These are phyloP conservation scores for Poecilia velifera DNA, from an alignment of 2,797 vertebrate species.

Conservation along the genomic window DNA sequence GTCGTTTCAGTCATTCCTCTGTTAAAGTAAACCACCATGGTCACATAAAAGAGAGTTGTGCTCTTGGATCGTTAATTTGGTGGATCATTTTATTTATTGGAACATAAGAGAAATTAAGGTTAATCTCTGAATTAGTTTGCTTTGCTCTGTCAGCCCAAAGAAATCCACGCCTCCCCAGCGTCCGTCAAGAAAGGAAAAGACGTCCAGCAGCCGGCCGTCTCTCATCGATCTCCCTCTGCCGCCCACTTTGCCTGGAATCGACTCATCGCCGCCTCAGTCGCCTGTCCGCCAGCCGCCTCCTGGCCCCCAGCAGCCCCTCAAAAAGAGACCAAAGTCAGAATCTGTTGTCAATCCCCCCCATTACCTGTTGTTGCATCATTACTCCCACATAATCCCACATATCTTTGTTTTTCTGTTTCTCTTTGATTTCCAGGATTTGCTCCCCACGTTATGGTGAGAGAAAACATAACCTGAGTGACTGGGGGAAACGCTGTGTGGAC, in stretches of 20 bases:
- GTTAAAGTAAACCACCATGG: background rate
- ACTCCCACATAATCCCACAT: background rate
- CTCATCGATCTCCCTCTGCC: slow-evolving; percentile 95
- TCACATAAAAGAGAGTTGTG: background rate
- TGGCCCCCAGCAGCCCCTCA: slow-evolving; percentile 87
- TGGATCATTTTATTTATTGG: background rate
- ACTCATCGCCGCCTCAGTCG: slow-evolving; percentile 92
- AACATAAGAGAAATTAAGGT: background rate
- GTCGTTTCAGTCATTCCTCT: background rate
- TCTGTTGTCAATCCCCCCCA: background rate
- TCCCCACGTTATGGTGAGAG: slow-evolving; percentile 96
- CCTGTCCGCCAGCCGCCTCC: slow-evolving; percentile 87
- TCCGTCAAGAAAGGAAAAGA: slow-evolving; percentile 88
- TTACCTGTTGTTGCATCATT: background rate
- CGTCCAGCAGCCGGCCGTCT: slow-evolving; percentile 89
- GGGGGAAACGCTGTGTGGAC: slow-evolving; percentile 98
- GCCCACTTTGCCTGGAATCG: slow-evolving; percentile 88
- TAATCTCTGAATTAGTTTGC: background rate
- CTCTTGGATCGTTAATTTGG: background rate
- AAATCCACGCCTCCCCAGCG: slow-evolving; percentile 89
- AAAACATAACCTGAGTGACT: slow-evolving; percentile 95
- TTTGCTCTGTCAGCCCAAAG: slow-evolving; percentile 85
- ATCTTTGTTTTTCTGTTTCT: slow-evolving; percentile 4
- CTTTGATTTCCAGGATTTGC: slow-evolving; percentile 87
- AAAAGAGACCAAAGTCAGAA: slow-evolving; percentile 99